Evolutionary conservation across 2,797 vertebrate genomes (phyloP), one percentile per base, ranked within the genome.

Genomic region (Sebastes kiyomatsui): DNA sequence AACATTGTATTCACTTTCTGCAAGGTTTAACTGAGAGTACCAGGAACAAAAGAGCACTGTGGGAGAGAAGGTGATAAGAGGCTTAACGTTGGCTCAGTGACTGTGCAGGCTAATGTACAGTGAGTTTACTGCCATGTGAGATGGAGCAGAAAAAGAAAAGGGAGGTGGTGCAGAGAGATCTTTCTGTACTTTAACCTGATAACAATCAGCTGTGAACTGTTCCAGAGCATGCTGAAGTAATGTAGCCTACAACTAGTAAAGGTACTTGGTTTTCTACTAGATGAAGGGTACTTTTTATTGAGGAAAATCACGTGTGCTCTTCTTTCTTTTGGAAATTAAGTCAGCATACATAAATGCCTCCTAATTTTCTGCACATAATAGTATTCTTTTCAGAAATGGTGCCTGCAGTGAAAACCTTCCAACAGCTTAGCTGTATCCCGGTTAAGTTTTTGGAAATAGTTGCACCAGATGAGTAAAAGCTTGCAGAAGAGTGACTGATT

Each of bases 61-160:
- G 80, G 84, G 85, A 88, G 87, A 66, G 69, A 81, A 70, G 70
- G 82, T 78, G 89, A 90, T 83, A 78, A 92, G 90, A 91, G 83
- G 90, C 81, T 93, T 90, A 90, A 33, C 33, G 22, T 7, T 42
- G 78, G 87, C 86, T 90, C 67, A 16, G 78, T 83, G 78, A 77
- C 81, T 30, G 82, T 32, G 74, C 35, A 61, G 3, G 32, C 68
- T 58, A 12, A 32, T 62, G 35, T 52, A 67, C 76, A 61, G 59
- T 46, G 79, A 88, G 73, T 82, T 84, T 77, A 84, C 80, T 42
- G 54, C 73, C 82, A 70, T 2, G 23, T 59, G 78, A 83, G 70
- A 71, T n/a, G 11, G 2, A 22, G 0, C 0, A 46, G 11, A 46
- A 58, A 66, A 28, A 73, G 5, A 66, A 38, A n/a, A 16, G 52